phyloP scores from a whole-genome alignment of 2,113 vertebrate species.

The Leptobrachium ailaonicum region DNA sequence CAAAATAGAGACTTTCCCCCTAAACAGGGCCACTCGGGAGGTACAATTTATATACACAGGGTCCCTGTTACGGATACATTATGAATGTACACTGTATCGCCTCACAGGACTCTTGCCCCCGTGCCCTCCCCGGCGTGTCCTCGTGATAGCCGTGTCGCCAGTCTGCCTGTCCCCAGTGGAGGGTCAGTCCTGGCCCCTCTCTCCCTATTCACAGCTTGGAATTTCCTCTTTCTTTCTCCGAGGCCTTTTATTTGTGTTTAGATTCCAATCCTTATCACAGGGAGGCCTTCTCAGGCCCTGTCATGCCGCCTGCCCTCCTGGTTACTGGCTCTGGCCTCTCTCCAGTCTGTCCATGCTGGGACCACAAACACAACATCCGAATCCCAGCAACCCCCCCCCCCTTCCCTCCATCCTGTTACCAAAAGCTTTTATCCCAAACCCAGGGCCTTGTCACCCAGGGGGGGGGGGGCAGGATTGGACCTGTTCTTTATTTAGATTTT shows the following conservation, averaged over 20 bases:
- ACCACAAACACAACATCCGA: slow-evolving; percentile 5
- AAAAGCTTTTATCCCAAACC: too few species aligned
- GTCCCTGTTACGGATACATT: neutral
- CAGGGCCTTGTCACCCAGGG: neutral
- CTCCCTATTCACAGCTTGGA: slow-evolving; percentile 5
- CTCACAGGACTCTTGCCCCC: neutral
- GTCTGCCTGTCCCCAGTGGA: slow-evolving; percentile 12
- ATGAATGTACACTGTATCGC: neutral
- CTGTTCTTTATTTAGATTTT: slow-evolving; percentile 7
- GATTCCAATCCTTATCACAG: slow-evolving; percentile 5
- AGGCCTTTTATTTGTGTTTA: neutral
- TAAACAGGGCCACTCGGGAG: too few species aligned
- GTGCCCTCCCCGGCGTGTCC: neutral
- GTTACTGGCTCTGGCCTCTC: neutral
- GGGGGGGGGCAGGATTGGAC: neutral
- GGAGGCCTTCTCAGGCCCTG: neutral
- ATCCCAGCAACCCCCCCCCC: neutral
- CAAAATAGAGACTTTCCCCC: too few species aligned
- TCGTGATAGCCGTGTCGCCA: slow-evolving; percentile 14
- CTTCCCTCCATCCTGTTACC: neutral
- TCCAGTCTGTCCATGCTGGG: neutral
- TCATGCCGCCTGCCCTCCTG: neutral
- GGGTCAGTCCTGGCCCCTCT: neutral
- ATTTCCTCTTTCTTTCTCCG: neutral
- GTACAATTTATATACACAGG: too few species aligned